phyloP scores from a whole-genome alignment of 2,888 invertebrate species.

The Leptothorax acervorum region DNA sequence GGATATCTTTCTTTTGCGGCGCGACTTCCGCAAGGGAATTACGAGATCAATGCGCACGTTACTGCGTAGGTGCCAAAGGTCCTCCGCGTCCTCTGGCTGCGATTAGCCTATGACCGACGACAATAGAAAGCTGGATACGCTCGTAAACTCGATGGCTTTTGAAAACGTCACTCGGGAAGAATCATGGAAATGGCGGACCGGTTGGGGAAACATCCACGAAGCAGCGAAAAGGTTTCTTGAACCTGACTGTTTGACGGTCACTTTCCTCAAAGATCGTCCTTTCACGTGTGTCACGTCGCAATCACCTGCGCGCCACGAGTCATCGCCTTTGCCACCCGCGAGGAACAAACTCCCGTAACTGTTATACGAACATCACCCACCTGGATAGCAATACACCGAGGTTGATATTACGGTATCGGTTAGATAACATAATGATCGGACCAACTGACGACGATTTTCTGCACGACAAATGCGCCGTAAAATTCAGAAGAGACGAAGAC shows the following conservation, averaged over 20 bases:
- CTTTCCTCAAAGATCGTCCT: slow-evolving; percentile 49
- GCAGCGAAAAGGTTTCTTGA: slow-evolving; percentile 37
- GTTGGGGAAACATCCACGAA: slow-evolving; percentile 26
- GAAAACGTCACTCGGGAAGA: slow-evolving; percentile 46
- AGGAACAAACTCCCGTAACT: slow-evolving; percentile 52
- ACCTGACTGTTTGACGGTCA: slow-evolving; percentile 34
- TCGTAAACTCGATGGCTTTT: slow-evolving; percentile 52
- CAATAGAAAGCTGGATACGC: slow-evolving; percentile 49
- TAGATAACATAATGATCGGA: background rate
- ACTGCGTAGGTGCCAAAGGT: slow-evolving; percentile 43
- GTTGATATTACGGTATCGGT: slow-evolving; percentile 48
- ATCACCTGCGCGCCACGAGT: slow-evolving; percentile 47
- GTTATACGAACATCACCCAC: slow-evolving; percentile 49
- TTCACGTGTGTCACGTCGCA: slow-evolving; percentile 50
- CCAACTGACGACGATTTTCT: background rate
- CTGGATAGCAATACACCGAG: slow-evolving; percentile 41
- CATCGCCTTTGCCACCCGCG: slow-evolving; percentile 47
- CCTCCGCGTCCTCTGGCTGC: slow-evolving; percentile 41
- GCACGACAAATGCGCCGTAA: background rate
- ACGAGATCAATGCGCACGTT: slow-evolving; percentile 45
- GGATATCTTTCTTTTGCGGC: slow-evolving; percentile 15
- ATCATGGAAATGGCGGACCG: slow-evolving; percentile 39
- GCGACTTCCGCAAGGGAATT: slow-evolving; percentile 49
- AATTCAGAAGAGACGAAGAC: background rate
- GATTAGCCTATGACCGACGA: slow-evolving; percentile 51